These are phyloP conservation scores for Prorops nasuta DNA, from an alignment of 1,140 invertebrate species.

Conservation along the genomic window DNA sequence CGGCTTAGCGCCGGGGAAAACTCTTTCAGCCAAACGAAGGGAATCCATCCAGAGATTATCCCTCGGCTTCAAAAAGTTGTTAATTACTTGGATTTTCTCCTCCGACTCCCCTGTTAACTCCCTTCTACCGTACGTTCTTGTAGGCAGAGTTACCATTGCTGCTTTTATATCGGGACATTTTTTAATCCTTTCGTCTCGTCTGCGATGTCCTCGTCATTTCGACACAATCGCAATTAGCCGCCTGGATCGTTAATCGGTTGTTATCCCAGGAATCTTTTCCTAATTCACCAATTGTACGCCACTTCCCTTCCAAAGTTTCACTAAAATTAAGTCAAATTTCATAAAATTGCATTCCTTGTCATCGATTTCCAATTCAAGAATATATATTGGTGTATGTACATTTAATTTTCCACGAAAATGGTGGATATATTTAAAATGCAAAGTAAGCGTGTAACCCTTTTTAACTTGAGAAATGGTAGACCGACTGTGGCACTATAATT, in stretches of 20 bases:
- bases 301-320: too few species aligned
- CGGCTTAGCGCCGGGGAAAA: constrained; percentile 52
- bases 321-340: too few species aligned
- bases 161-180: constrained; percentile 38
- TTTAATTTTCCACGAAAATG: too few species aligned
- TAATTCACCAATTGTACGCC: constrained; percentile 25
- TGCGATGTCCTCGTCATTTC: background rate
- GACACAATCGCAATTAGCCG: constrained; percentile 37
- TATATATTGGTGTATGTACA: too few species aligned
- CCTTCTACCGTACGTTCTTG: constrained; percentile 23
- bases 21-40: constrained; percentile 57
- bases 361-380: too few species aligned
- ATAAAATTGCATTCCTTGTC: too few species aligned
- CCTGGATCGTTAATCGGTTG: constrained; percentile 37
- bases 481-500: too few species aligned
- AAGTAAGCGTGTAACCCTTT: too few species aligned
- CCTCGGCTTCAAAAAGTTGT: constrained; percentile 57
- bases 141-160: constrained; percentile 13
- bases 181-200: constrained; percentile 30
- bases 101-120: constrained; percentile 29
- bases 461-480: too few species aligned
- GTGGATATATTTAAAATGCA: too few species aligned
- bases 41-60: constrained; percentile 57
- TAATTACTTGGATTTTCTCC: constrained; percentile 57
- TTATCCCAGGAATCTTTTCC: constrained; percentile 23